Percentiles rank a stretch among this genome's conserved stretches.
Conservation (phyloP, 2,113 vertebrate species). For the Canis aureus region DNA sequence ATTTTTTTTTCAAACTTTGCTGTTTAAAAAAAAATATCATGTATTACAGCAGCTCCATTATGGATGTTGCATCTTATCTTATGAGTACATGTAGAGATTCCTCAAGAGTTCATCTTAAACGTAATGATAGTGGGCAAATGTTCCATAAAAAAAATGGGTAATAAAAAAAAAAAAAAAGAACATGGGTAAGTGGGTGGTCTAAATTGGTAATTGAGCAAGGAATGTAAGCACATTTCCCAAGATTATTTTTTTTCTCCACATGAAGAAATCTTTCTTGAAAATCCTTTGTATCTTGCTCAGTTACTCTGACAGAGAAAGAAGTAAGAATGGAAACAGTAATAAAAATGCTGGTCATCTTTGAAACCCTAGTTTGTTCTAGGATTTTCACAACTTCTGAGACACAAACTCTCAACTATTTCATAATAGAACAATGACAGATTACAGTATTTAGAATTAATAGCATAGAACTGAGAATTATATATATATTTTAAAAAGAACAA, state of each 20-base stretch:
- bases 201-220: not conserved
- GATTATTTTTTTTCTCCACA: not conserved
- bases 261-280: not conserved
- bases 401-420: not conserved
- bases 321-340: conserved; percentile 30
- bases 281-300: not conserved
- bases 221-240: not conserved
- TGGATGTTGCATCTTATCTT: not conserved
- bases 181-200: not conserved
- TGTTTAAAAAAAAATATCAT: not conserved
- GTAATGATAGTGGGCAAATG: not conserved
- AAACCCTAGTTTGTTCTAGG: not conserved
- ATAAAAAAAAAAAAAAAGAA: not conserved
- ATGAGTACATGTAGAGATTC: not conserved
- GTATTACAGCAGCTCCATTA: not conserved
- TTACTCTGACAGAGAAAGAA: conserved; percentile 6
- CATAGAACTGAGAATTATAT: conserved; percentile 37
- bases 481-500: conserved; percentile 65
- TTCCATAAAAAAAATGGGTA: not conserved
- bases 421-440: conserved; percentile 57
- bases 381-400: conserved; percentile 8
- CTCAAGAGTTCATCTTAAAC: not conserved
- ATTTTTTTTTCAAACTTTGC: not conserved
- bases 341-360: not conserved
- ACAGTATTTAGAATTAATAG: conserved; percentile 49